These are phyloP conservation scores for Palythoa grandiflora DNA, from an alignment of 92 coral and sea anemone species.

Conservation along the genomic window DNA sequence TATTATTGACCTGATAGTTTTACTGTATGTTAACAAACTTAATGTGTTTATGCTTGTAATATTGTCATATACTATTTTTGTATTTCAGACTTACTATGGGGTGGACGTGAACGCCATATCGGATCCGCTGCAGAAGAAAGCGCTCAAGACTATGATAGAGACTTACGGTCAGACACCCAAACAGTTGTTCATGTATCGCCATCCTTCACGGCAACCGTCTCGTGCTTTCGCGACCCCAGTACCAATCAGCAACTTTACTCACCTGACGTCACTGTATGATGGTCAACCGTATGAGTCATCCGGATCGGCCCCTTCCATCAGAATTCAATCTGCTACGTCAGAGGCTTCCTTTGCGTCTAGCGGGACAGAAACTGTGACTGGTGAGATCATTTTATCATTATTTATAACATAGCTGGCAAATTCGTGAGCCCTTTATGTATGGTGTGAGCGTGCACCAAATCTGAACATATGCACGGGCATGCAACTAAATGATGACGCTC, in stretches of 20 bases:
- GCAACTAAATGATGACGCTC: too few species aligned
- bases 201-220: conserved; percentile 72
- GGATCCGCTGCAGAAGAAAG: conserved; percentile 90
- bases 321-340: conserved; percentile 61
- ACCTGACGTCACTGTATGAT: conserved; percentile 45
- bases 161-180: conserved; percentile 98
- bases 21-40: too few species aligned
- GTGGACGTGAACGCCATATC: conserved; percentile 86
- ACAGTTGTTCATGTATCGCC: conserved; percentile 81
- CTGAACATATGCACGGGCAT: too few species aligned
- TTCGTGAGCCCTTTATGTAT: too few species aligned
- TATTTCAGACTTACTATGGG: conserved; percentile 83
- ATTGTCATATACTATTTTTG: not conserved
- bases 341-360: conserved; percentile 57
- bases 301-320: conserved; percentile 34
- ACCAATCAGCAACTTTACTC: conserved; percentile 35
- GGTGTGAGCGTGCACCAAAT: too few species aligned
- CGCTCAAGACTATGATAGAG: conserved; percentile 98
- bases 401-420: too few species aligned
- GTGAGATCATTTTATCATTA: conserved; percentile 39
- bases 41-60: too few species aligned
- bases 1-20: too few species aligned
- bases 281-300: conserved; percentile 47
- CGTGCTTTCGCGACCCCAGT: conserved; percentile 52
- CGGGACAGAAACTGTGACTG: conserved; percentile 61